Percentiles rank a stretch among this genome's conserved stretches.
Conservation (phyloP, 2,113 vertebrate genomes). For the Orcinus orca region DNA sequence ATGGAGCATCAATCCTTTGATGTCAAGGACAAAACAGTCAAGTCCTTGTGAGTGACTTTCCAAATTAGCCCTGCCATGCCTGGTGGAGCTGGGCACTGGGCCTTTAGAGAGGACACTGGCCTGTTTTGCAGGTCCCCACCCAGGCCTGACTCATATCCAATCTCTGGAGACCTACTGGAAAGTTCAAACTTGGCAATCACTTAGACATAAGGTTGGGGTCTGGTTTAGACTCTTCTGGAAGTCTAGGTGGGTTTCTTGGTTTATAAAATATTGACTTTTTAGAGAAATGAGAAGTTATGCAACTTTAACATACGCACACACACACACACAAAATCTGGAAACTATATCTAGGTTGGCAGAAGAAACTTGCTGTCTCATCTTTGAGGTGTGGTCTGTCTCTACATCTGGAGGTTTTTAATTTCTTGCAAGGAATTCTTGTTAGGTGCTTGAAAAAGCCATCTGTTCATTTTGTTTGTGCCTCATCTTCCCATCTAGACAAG, state of each 20-base stretch:
- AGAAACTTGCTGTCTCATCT: not conserved
- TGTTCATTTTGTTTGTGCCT: not conserved
- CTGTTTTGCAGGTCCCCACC: not conserved
- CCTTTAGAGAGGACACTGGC: not conserved
- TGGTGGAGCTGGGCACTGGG: not conserved
- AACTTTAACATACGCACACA: not conserved
- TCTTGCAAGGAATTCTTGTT: slow-evolving; percentile 24
- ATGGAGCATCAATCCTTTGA: slow-evolving; percentile 45
- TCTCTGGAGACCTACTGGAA: not conserved
- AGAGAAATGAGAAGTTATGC: not conserved
- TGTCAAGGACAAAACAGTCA: slow-evolving; percentile 29
- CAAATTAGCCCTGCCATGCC: not conserved
- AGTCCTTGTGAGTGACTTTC: not conserved
- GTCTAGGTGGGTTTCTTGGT: not conserved
- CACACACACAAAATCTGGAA: not conserved
- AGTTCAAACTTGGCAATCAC: not conserved
- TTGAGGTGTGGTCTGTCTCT: not conserved
- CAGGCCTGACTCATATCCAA: not conserved
- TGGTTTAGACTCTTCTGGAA: slow-evolving; percentile 22
- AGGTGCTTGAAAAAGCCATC: not conserved
- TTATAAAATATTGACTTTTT: slow-evolving; percentile 33
- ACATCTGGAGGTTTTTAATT: slow-evolving; percentile 47
- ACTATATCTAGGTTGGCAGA: not conserved
- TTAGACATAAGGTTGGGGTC: not conserved
- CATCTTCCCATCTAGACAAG: not conserved